phyloP scores from a whole-genome alignment of 2,113 vertebrate species.

The Scatophagus argus region DNA sequence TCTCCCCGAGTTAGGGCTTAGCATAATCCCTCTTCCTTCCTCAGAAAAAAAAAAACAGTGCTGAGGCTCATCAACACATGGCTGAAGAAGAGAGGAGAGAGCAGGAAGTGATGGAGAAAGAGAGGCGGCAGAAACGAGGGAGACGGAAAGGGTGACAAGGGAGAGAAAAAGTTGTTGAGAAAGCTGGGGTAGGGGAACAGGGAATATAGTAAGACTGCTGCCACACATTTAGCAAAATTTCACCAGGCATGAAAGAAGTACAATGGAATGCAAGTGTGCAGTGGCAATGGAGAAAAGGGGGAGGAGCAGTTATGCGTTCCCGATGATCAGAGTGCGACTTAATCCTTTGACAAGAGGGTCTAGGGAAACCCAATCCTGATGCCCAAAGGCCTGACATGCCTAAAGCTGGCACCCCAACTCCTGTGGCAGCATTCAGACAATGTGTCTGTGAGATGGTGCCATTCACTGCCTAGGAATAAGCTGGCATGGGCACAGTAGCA shows the following conservation, averaged over 20 bases:
- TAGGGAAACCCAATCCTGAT: constrained; percentile 77
- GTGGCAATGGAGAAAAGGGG: constrained; percentile 64
- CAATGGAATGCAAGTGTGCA: constrained; percentile 73
- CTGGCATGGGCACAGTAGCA: constrained; percentile 54
- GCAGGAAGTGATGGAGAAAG: constrained; percentile 72
- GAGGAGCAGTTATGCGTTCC: constrained; percentile 67
- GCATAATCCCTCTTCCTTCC: constrained; percentile 85
- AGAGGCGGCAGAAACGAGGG: constrained; percentile 36
- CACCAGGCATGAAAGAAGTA: constrained; percentile 70
- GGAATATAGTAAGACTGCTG: constrained; percentile 61
- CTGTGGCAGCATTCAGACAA: constrained; percentile 75
- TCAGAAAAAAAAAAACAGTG: constrained; percentile 74
- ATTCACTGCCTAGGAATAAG: constrained; percentile 57
- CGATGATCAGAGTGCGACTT: constrained; percentile 78
- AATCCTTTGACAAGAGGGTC: constrained; percentile 82
- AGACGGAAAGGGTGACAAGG: constrained; percentile 32
- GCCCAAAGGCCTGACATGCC: constrained; percentile 75
- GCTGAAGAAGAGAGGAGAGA: constrained; percentile 76
- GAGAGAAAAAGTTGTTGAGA: constrained; percentile 38
- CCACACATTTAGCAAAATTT: constrained; percentile 75
- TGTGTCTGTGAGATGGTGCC: constrained; percentile 67
- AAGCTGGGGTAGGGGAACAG: constrained; percentile 38
- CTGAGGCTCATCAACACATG: constrained; percentile 81
- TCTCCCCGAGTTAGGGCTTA: constrained; percentile 84
- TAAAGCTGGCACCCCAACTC: constrained; percentile 77